A percentile compares a stretch with the other conserved stretches of the same genome.
Conservation (phyloP, 2,888 invertebrate species). For the Tiliacea citrago region DNA sequence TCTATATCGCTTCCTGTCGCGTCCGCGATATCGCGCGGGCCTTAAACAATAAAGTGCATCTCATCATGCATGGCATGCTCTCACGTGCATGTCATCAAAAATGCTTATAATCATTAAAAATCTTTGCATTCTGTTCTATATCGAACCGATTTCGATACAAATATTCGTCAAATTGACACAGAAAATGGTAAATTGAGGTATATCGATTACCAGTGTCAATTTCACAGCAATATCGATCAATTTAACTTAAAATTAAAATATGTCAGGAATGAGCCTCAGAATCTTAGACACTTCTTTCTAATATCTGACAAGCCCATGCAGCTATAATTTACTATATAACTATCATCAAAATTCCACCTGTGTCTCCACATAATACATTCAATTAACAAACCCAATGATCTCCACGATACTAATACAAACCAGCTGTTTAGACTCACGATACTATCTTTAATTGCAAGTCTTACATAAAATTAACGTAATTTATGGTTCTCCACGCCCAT, state of each 20-base stretch:
- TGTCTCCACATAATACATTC: constrained; percentile 15
- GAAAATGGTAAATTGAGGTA: not conserved
- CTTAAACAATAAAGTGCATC: too few species aligned
- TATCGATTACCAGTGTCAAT: not conserved
- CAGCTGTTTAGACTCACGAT: constrained; percentile 44
- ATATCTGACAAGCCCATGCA: not conserved
- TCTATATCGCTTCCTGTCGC: too few species aligned
- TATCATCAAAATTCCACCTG: constrained; percentile 31
- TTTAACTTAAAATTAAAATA: not conserved
- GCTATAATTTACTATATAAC: not conserved
- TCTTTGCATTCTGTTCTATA: not conserved
- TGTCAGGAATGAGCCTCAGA: not conserved
- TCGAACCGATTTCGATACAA: not conserved
- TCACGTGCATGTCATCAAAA: not conserved
- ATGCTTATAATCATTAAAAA: not conserved
- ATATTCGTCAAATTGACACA: not conserved
- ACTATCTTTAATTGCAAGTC: constrained; percentile 40
- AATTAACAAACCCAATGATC: constrained; percentile 25
- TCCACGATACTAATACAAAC: constrained; percentile 15
- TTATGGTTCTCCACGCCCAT: constrained; percentile 41
- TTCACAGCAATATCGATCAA: not conserved
- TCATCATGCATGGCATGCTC: too few species aligned
- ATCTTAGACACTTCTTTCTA: not conserved
- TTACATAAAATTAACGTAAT: constrained; percentile 45
- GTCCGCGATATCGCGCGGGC: too few species aligned